These are phyloP conservation scores for Mus caroli DNA, from an alignment of 2,797 vertebrate species.

Conservation along the genomic window DNA sequence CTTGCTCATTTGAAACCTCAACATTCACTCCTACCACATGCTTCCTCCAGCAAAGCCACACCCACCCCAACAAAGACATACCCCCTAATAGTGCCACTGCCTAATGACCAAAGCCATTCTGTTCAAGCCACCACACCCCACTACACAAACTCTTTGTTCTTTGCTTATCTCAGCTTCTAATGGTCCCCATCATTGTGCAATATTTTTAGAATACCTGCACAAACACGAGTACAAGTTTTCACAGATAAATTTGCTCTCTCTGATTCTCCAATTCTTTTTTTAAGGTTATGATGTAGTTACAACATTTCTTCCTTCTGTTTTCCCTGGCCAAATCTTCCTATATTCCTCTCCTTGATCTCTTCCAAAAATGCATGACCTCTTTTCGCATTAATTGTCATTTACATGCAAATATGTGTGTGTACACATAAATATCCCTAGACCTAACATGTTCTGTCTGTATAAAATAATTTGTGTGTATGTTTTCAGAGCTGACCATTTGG, in stretches of 20 bases:
- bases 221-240: constrained; percentile 74
- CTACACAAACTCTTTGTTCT: constrained; percentile 78
- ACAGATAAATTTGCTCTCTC: constrained; percentile 83
- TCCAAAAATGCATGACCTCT: neutral
- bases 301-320: neutral
- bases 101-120: neutral
- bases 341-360: neutral
- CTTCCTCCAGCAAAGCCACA: neutral
- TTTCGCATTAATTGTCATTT: neutral
- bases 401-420: neutral
- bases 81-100: neutral
- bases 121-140: neutral
- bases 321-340: neutral
- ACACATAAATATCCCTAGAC: neutral
- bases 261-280: constrained; percentile 77
- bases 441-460: too few species aligned
- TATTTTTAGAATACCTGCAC: constrained; percentile 61
- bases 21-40: neutral
- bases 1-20: neutral
- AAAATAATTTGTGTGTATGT: too few species aligned
- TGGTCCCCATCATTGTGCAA: constrained; percentile 74
- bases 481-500: neutral
- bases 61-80: neutral
- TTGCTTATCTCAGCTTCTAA: constrained; percentile 82
- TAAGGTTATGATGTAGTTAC: neutral